Evolutionary conservation across 1,140 invertebrate species (phyloP), one percentile per base, ranked within the genome.

Genomic region (Drosophila lacertosa): DNA sequence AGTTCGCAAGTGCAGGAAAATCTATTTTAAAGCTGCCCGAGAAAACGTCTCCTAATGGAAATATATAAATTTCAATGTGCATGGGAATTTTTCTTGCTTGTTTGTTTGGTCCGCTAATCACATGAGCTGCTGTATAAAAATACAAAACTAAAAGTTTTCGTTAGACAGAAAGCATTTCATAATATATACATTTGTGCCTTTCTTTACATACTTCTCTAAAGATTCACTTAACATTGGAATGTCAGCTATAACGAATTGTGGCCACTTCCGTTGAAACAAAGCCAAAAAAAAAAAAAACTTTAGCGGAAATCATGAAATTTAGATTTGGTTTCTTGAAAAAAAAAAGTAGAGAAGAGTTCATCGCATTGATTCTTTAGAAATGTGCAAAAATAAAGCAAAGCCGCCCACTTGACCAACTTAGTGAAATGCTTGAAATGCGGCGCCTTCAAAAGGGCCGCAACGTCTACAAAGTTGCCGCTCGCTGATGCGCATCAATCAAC

Each of bases 401-500:
- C 51, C 79, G 80, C 79, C 80, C 80, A 84, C 80, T 84, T 84
- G 77, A 86, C 81, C 80, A 84, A 84, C 72, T 70, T 63, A 44
- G 11, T 48, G 67, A 68, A 68, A 80, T 79, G 71, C 24, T 35
- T 57, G 77, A 60, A 66, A 76, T 72, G 57, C 50, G 81, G 76
- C 73, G 81, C 77, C 81, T 64, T 84, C 80, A 84, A 84, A 84
- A 82, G 82, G 73, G 60, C 15, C 33, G 53, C 32, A 39, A 18
- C 44, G 48, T 57, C 62, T 57, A 82, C 74, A 82, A 58, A 70
- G 74, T 74, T 57, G 80, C 62, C 47, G 24, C 3, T 13, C 65
- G 80, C 63, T 80, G 81, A 84, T 64, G 81, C 73, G 81, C 67
- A 84, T 84, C 80, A 86, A 84, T 84, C 80, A 84, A 62, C 75